phyloP scores from a whole-genome alignment of 2,888 invertebrate species.

The Sabatieria punctata region DNA sequence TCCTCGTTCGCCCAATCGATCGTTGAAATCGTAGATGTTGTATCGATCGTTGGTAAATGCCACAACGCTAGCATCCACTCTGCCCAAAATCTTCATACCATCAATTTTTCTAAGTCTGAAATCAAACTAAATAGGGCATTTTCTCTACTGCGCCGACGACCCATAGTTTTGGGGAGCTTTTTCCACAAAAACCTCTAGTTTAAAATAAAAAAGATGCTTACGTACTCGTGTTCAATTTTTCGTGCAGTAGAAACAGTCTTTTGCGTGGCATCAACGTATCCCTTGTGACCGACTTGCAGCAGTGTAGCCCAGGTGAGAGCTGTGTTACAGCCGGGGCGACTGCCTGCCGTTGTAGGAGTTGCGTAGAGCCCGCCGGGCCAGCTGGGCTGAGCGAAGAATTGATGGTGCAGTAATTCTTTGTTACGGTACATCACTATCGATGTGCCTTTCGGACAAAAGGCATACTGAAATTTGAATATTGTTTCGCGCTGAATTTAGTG shows the following conservation, averaged over 20 bases:
- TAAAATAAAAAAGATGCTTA: too few relatives aligned
- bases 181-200: too few relatives aligned
- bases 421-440: conserved; percentile 72
- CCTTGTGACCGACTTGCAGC: conserved; percentile 65
- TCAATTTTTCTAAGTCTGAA: conserved; percentile 55
- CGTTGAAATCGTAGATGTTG: conserved; percentile 72
- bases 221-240: conserved; percentile 57
- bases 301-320: conserved; percentile 94
- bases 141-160: too few relatives aligned
- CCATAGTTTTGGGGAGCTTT: too few relatives aligned
- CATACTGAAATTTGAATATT: conserved; percentile 53
- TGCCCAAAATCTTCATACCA: conserved; percentile 60
- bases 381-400: conserved; percentile 81
- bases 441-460: conserved; percentile 89
- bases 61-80: conserved; percentile 74
- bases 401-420: conserved; percentile 59
- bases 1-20: conserved; percentile 56
- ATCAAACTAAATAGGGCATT: too few relatives aligned
- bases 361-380: conserved; percentile 99
- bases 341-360: conserved; percentile 64
- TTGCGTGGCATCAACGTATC: conserved; percentile 65
- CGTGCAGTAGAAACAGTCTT: conserved; percentile 62
- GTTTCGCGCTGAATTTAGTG: too few relatives aligned
- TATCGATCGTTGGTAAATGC: conserved; percentile 70
- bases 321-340: conserved; percentile 54